A percentile compares a stretch with the other conserved stretches of the same genome.
phyloP scores from a whole-genome alignment of 2,113 vertebrate species.

The Tringa solitaria region DNA sequence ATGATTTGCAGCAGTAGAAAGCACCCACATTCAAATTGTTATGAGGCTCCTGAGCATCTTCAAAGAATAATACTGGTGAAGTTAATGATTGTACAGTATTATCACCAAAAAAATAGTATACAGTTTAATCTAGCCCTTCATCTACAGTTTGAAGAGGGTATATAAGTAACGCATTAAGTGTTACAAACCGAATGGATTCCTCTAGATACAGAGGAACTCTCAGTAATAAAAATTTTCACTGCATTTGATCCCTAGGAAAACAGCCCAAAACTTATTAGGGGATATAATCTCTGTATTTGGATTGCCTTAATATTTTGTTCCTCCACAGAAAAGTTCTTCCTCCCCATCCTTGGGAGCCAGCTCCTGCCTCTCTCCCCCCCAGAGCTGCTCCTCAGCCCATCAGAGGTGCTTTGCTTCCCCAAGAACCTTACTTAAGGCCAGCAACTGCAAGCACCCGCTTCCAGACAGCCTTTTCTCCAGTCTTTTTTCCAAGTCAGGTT shows the following conservation, averaged over 20 bases:
- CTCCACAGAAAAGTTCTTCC: not conserved
- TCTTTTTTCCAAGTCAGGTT: not conserved
- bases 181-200: not conserved
- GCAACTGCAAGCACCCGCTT: not conserved
- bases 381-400: not conserved
- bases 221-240: not conserved
- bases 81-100: not conserved
- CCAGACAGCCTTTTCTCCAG: not conserved
- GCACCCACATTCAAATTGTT: not conserved
- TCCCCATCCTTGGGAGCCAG: not conserved
- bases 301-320: slow-evolving; percentile 9
- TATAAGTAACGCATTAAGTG: not conserved
- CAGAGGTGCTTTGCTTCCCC: not conserved
- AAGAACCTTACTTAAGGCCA: not conserved
- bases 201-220: not conserved
- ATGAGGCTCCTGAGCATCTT: not conserved
- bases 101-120: not conserved
- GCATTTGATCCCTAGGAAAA: slow-evolving; percentile 14
- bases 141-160: not conserved
- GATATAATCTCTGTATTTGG: slow-evolving; percentile 7
- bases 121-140: not conserved
- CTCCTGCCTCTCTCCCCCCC: not conserved
- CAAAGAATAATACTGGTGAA: not conserved
- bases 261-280: not conserved
- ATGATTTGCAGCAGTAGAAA: slow-evolving; percentile 27